A percentile compares a stretch with the other conserved stretches of the same genome.
Conservation (phyloP, 2,888 invertebrate species). For the Pristionchus mayeri region DNA sequence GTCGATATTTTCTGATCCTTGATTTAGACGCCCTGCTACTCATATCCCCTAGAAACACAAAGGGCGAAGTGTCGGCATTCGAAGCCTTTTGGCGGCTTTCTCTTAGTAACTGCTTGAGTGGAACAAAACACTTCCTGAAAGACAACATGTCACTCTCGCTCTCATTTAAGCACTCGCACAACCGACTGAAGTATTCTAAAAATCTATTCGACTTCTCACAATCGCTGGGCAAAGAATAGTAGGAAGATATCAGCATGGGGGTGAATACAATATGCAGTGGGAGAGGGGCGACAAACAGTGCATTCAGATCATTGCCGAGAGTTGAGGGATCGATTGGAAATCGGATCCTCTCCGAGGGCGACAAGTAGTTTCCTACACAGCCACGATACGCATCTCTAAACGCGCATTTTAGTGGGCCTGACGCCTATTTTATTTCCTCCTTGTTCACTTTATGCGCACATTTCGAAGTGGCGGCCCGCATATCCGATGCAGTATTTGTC, state of each 20-base stretch:
- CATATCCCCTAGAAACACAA: not conserved
- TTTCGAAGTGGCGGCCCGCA: not conserved
- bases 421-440: conserved; percentile 16
- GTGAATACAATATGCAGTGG: not conserved
- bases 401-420: conserved; percentile 4
- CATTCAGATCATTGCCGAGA: not conserved
- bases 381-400: not conserved
- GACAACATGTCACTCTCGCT: conserved; percentile 2
- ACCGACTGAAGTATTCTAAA: too few relatives aligned
- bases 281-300: not conserved
- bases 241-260: not conserved
- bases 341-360: not conserved
- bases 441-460: conserved; percentile 15
- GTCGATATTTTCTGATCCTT: too few relatives aligned
- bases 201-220: too few relatives aligned
- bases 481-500: not conserved
- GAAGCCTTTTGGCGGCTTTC: conserved; percentile 13
- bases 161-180: too few relatives aligned
- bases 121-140: not conserved
- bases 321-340: not conserved
- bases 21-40: too few relatives aligned
- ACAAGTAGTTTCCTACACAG: not conserved
- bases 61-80: not conserved
- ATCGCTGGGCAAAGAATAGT: too few relatives aligned
- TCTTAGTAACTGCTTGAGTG: not conserved